These are phyloP conservation scores for Ophiodon elongatus DNA, from an alignment of 2,113 vertebrate species.

Conservation along the genomic window DNA sequence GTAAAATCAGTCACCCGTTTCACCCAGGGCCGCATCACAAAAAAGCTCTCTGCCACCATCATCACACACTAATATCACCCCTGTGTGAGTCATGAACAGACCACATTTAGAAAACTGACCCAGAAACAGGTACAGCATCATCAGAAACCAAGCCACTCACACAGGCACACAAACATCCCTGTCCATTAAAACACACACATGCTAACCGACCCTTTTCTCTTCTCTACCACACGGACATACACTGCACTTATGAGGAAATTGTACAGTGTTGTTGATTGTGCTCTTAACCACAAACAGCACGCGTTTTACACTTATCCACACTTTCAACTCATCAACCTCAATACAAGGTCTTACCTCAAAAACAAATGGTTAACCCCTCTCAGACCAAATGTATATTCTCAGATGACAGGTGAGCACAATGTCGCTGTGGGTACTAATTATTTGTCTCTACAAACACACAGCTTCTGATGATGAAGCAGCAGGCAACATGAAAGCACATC, in stretches of 20 bases:
- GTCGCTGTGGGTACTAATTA: constrained; percentile 9
- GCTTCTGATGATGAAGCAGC: constrained; percentile 55
- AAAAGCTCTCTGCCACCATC: constrained; percentile 36
- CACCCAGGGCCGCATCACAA: constrained; percentile 32
- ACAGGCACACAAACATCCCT: neutral
- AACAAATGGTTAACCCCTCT: neutral
- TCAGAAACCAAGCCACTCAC: constrained; percentile 20
- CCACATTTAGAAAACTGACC: constrained; percentile 59
- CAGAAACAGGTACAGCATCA: constrained; percentile 54
- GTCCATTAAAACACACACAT: constrained; percentile 3
- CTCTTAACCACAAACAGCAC: neutral
- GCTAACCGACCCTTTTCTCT: neutral
- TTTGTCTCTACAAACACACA: constrained; percentile 15
- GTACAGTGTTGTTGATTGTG: neutral
- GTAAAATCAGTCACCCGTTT: constrained; percentile 68
- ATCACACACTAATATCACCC: constrained; percentile 42
- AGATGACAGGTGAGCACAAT: neutral
- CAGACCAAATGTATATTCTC: neutral
- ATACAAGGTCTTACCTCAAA: neutral
- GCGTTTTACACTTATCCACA: neutral
- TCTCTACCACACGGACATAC: neutral
- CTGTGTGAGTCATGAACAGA: constrained; percentile 47
- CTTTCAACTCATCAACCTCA: neutral
- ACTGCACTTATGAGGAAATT: neutral
- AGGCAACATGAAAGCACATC: constrained; percentile 70